Evolutionary conservation across 1,140 invertebrate genomes (phyloP).

Genomic region (Procambarus clarkii): DNA sequence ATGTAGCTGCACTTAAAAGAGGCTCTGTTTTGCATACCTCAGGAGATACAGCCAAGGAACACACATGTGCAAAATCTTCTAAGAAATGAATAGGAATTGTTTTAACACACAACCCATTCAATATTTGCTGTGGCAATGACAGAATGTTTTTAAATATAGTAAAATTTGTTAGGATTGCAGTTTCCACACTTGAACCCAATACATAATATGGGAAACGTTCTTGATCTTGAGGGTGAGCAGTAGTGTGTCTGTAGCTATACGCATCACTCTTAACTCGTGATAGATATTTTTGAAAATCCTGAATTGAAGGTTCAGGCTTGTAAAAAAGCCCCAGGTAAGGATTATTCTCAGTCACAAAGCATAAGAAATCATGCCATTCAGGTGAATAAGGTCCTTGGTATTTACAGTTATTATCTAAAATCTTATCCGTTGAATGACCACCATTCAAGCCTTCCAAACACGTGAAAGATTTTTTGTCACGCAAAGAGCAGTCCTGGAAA

Average conservation of each 20-base stretch:
- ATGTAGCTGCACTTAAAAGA: slow-evolving; percentile 25
- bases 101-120: slow-evolving; percentile 44
- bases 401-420: slow-evolving; percentile 24
- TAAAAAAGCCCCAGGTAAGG: slow-evolving; percentile 54
- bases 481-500: slow-evolving; percentile 44
- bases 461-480: not conserved
- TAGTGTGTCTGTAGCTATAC: slow-evolving; percentile 36
- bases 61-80: slow-evolving; percentile 38
- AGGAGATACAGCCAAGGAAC: slow-evolving; percentile 3
- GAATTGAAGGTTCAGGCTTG: slow-evolving; percentile 12
- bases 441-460: slow-evolving; percentile 22
- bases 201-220: slow-evolving; percentile 34
- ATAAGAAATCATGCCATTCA: slow-evolving; percentile 56
- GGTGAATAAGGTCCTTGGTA: slow-evolving; percentile 42
- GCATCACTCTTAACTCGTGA: not conserved
- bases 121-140: slow-evolving; percentile 36
- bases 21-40: slow-evolving; percentile 19
- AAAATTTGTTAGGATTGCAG: not conserved
- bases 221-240: not conserved
- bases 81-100: slow-evolving; percentile 53
- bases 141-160: not conserved
- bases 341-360: slow-evolving; percentile 37
- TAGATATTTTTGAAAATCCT: slow-evolving; percentile 28
- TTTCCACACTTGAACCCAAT: slow-evolving; percentile 11
- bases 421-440: slow-evolving; percentile 20